These are phyloP conservation scores for Porites evermanni DNA, from an alignment of 92 coral and sea anemone species.

Conservation along the genomic window DNA sequence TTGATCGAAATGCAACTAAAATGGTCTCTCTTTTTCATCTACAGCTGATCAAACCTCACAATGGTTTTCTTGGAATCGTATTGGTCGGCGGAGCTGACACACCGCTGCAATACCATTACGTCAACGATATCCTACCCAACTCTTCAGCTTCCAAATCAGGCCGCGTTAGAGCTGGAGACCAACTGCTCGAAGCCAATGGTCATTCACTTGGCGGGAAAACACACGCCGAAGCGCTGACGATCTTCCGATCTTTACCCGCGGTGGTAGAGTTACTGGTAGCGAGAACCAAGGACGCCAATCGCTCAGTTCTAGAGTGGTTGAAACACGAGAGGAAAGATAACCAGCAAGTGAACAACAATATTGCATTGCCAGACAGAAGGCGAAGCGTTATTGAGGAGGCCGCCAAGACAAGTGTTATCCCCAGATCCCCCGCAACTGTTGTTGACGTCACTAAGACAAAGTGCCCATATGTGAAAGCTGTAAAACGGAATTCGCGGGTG, in stretches of 20 bases:
- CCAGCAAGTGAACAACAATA: conserved; percentile 52
- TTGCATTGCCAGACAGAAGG: conserved; percentile 57
- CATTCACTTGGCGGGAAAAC: conserved; percentile 59
- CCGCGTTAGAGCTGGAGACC: conserved; percentile 80
- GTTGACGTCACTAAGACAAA: conserved; percentile 58
- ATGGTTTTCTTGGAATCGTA: conserved; percentile 80
- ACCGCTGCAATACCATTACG: conserved; percentile 70
- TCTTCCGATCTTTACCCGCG: conserved; percentile 73
- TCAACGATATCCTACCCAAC: conserved; percentile 79
- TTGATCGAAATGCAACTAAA: neutral
- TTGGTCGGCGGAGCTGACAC: conserved; percentile 85
- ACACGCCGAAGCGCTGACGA: conserved; percentile 65
- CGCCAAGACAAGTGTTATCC: conserved; percentile 54
- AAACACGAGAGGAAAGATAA: conserved; percentile 7
- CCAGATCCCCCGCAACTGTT: conserved; percentile 56
- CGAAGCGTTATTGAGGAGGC: conserved; percentile 63
- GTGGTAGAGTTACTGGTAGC: conserved; percentile 67
- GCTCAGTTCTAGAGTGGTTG: conserved; percentile 34
- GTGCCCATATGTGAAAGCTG: conserved; percentile 48
- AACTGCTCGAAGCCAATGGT: conserved; percentile 78
- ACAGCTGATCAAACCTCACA: conserved; percentile 75
- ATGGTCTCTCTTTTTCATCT: neutral
- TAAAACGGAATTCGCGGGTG: conserved; percentile 65
- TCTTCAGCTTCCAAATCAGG: conserved; percentile 82
- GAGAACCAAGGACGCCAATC: conserved; percentile 69